These are phyloP conservation scores for Apostichopus leukothele DNA, from an alignment of 53 echinoderm and acorn worm genomes.

Conservation along the genomic window DNA sequence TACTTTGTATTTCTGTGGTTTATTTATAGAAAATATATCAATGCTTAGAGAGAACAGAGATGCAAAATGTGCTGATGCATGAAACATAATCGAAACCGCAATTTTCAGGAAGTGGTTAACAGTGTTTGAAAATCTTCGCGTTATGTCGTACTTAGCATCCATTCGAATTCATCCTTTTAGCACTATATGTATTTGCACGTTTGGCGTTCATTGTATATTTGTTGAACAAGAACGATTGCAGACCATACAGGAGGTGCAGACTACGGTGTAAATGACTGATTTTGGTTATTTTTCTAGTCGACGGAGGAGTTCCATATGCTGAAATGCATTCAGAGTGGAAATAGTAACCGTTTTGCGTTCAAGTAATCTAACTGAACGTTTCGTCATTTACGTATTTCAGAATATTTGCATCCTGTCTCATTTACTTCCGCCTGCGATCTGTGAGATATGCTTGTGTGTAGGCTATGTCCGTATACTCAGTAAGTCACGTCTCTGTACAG, in stretches of 20 bases:
- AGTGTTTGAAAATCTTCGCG: too few species aligned
- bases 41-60: too few species aligned
- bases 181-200: neutral
- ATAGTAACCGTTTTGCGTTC: neutral
- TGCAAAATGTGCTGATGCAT: too few species aligned
- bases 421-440: constrained; percentile 7
- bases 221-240: neutral
- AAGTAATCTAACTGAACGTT: neutral
- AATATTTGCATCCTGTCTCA: neutral
- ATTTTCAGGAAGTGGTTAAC: too few species aligned
- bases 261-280: constrained; percentile 2
- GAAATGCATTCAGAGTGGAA: neutral
- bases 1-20: too few species aligned
- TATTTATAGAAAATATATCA: too few species aligned
- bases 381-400: neutral
- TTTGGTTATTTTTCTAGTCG: neutral
- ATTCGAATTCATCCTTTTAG: too few species aligned
- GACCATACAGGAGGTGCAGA: constrained; percentile 2
- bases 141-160: too few species aligned
- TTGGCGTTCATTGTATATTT: constrained; percentile 10
- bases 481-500: neutral
- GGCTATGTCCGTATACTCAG: neutral
- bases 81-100: too few species aligned
- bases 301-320: neutral
- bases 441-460: neutral